Evolutionary conservation across 2,113 vertebrate genomes (phyloP).

Genomic region (Empidonax alnorum): DNA sequence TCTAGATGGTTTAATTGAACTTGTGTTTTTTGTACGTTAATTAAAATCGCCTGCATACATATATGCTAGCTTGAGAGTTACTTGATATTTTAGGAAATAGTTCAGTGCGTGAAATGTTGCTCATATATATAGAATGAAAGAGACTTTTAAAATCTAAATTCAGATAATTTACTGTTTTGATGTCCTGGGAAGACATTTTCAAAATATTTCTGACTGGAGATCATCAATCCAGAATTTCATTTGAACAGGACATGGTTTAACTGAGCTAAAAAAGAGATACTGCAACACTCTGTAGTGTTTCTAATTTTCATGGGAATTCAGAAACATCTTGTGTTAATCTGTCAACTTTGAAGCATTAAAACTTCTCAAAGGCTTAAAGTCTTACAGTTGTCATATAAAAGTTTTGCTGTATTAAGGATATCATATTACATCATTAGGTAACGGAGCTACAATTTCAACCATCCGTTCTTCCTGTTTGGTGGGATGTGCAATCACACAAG

Average conservation of each 20-base stretch:
- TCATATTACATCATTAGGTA: slow-evolving; percentile 77
- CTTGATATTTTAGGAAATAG: neutral
- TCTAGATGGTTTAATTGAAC: neutral
- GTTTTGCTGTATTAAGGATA: neutral
- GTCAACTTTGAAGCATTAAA: neutral
- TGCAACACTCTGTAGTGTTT: neutral
- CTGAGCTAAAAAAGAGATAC: neutral
- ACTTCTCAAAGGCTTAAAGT: neutral
- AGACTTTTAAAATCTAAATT: neutral
- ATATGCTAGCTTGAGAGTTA: neutral
- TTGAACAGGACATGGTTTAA: neutral
- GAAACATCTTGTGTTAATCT: neutral
- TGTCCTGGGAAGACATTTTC: neutral
- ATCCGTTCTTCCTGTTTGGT: slow-evolving; percentile 98
- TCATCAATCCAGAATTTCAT: neutral
- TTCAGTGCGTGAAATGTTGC: neutral
- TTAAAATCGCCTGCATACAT: neutral
- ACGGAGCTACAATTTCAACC: slow-evolving; percentile 92
- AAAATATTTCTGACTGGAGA: neutral
- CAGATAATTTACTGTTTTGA: neutral
- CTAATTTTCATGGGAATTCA: neutral
- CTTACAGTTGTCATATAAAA: neutral
- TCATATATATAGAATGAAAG: neutral
- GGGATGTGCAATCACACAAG: slow-evolving; percentile 98
- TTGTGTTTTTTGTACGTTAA: neutral